Percentiles rank a stretch among this genome's conserved stretches.
These are phyloP conservation scores for Hypotaenidia okinawae DNA, from an alignment of 2,797 vertebrate species.

Conservation along the genomic window DNA sequence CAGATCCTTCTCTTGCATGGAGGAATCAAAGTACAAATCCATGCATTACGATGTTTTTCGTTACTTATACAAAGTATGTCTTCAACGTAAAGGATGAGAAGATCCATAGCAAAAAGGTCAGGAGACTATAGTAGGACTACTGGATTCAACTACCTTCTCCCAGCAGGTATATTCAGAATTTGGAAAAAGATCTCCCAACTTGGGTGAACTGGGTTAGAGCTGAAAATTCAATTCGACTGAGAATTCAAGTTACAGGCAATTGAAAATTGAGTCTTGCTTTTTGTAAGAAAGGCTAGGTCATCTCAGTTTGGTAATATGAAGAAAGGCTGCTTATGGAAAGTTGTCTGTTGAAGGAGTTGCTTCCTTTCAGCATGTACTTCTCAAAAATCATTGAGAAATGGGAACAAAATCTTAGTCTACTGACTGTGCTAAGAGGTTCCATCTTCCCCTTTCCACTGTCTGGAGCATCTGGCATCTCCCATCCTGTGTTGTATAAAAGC, in stretches of 20 bases:
- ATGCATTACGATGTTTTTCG: neutral
- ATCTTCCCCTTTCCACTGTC: neutral
- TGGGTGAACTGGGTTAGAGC: neutral
- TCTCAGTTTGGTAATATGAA: neutral
- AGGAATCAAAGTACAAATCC: neutral
- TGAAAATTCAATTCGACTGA: neutral
- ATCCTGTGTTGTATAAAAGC: neutral
- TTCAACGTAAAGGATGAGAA: slow-evolving; percentile 3
- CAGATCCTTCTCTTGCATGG: neutral
- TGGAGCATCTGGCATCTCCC: neutral
- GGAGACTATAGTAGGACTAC: neutral
- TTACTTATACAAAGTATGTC: neutral
- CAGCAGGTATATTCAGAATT: neutral
- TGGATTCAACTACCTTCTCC: neutral
- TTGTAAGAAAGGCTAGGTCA: neutral
- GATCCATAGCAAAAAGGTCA: neutral
- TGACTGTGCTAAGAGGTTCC: neutral
- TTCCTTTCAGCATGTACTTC: neutral
- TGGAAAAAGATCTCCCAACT: neutral
- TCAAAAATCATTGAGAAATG: neutral
- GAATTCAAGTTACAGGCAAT: neutral
- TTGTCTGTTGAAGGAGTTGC: neutral
- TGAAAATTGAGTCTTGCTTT: neutral
- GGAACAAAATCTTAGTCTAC: neutral
- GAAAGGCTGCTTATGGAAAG: neutral